phyloP scores from a whole-genome alignment of 1,140 invertebrate genomes.

The Scylla paramamosain region DNA sequence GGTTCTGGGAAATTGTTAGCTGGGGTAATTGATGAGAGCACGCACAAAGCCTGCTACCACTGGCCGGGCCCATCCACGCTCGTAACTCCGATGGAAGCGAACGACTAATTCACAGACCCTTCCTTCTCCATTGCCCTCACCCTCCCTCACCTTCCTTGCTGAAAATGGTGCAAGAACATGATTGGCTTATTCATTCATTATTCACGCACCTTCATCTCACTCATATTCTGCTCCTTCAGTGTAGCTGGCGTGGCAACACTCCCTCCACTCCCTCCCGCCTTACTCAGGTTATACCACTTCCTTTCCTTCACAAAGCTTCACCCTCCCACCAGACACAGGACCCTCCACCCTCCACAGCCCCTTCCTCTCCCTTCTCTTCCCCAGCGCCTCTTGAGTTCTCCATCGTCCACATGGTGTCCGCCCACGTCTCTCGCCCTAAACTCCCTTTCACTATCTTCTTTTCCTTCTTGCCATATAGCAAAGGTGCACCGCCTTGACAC shows the following conservation, averaged over 20 bases:
- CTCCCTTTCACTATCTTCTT: background rate
- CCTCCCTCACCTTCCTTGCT: background rate
- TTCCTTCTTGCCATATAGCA: background rate
- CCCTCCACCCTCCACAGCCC: background rate
- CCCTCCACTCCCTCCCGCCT: background rate
- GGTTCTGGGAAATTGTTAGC: background rate
- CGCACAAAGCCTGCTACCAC: background rate
- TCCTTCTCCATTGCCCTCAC: background rate
- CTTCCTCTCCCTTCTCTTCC: background rate
- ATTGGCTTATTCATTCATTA: background rate
- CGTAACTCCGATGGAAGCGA: background rate
- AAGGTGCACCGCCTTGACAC: background rate
- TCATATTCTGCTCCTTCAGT: background rate
- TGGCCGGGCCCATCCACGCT: background rate
- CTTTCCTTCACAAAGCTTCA: background rate
- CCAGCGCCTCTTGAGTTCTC: background rate
- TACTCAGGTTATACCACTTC: slow-evolving; percentile 22
- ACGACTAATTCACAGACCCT: background rate
- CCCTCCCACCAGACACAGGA: background rate
- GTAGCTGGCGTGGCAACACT: background rate
- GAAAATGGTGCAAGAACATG: background rate
- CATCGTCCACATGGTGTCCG: slow-evolving; percentile 18
- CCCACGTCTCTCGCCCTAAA: background rate
- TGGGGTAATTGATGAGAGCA: background rate
- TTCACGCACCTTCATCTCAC: background rate